phyloP scores from a whole-genome alignment of 2,113 vertebrate genomes.

The Caloenas nicobarica region DNA sequence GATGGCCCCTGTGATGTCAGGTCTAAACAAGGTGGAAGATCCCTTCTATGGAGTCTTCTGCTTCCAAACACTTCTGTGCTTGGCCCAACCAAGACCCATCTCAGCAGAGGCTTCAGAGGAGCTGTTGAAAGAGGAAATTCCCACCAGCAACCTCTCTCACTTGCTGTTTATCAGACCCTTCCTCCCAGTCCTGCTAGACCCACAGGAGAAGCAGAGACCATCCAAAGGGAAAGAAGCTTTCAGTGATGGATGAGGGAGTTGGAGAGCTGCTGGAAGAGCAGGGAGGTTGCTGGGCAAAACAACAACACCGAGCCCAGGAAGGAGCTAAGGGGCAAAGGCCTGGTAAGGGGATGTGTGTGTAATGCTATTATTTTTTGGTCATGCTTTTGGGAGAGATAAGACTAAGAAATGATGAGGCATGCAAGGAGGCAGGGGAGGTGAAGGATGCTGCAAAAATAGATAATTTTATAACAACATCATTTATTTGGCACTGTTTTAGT shows the following conservation, averaged over 20 bases:
- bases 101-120: neutral
- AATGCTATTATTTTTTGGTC: neutral
- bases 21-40: neutral
- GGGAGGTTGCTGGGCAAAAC: neutral
- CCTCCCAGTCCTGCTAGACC: neutral
- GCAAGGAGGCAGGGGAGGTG: fast-evolving
- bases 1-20: neutral
- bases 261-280: neutral
- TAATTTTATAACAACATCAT: neutral
- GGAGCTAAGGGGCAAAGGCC: neutral
- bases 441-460: neutral
- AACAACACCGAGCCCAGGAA: neutral
- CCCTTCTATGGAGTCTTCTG: neutral
- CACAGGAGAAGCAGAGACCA: neutral
- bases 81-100: neutral
- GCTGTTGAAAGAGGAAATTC: neutral
- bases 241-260: fast-evolving
- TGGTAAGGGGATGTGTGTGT: neutral
- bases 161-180: neutral
- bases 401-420: neutral
- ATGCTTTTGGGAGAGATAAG: neutral
- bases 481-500: neutral
- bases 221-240: neutral
- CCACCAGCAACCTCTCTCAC: neutral
- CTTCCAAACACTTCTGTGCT: neutral